Evolutionary conservation across 2,113 vertebrate genomes (phyloP), one percentile per base, ranked within the genome.

Genomic region (Pomatostomus ruficeps): DNA sequence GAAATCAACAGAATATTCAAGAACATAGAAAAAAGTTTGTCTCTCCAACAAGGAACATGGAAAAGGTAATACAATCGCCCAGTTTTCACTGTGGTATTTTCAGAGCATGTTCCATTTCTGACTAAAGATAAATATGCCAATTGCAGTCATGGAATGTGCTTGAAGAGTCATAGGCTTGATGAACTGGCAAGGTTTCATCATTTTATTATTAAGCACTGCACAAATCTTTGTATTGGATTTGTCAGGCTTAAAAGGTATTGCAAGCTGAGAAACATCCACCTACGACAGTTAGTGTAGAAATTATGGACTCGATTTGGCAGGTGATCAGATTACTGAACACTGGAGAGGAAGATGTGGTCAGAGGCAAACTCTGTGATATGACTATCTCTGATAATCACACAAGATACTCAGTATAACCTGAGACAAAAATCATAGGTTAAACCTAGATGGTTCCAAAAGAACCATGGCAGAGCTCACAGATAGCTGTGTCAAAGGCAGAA

Each of bases 271-370:
- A 65, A 20, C 45, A 72, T 59, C 33, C 17, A 68, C 59, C 71
- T 59, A 4, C 59, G 52, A 63, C 70, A 91, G 31, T 51, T 15
- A 62, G 28, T 72, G 63, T 4, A 85, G 86, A 82, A 94, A 72
- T 51, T 28, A 85, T 28, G 43, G 66, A 61, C 25, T 79, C 7
- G 0, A 40, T 83, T 48, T 85, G 43, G 26, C 71, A 88, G 43
- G 45, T 59, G 24, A 46, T 82, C 42, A 62, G 43, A 82, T 67
- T 81, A 35, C 13, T 58, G 29, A 58, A 28, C 85, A 22, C 14
- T 23, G 26, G 63, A 63, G 33, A 85, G 3, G 0, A 1, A 72
- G 15, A 63, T 0, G 2, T 0, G 1, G 26, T 52, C 52, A 87
- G n/a, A 63, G 33, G 16, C 20, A 84, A 87, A 71, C 29, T n/a